Evolutionary conservation across 2,888 invertebrate genomes (phyloP), one percentile per base, ranked within the genome.

Genomic region (Trichopria drosophilae): DNA sequence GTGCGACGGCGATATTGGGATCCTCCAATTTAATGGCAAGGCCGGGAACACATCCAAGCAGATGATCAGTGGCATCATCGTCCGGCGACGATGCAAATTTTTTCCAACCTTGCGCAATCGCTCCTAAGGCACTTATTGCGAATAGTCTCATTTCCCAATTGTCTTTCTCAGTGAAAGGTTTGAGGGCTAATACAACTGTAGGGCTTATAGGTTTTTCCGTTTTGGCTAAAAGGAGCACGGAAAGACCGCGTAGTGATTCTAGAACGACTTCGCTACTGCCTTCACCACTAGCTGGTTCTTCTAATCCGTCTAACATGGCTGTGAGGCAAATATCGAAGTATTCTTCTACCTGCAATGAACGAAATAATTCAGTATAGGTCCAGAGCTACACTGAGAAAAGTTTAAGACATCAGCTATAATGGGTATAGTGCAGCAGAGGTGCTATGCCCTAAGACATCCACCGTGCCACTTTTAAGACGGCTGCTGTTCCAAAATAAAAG

Each of bases 151-250:
- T 69, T 46, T 73, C 68, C 63, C 63, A 65, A 43, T 71, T 68
- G 39, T 72, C 71, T 40, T 71, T 72, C 42, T 73, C 73, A 6
- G 71, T 56, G 31, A 72, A 73, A 3, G 73, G 71, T 28, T 71
- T 73, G n/a, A 73, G 55, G 0, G 71, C 65, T 4, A 73, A 46
- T 4, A 73, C 63, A 3, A 73, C 63, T 6, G 68, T 59, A 0
- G 72, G 72, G 40, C 67, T 73, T 6, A 71, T 62, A 1, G 69
- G 65, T 9, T 52, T 63, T 37, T 62, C 61, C 0, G 62, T 65
- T 37, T 65, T 63, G 10, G 62, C 59, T 3, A 69, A 65, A 3
- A 73, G 40, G 3, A 73, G 44, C 7, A 68, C 51, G 2, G 70
- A 61, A 15, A 73, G 61, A 0, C 73, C 72, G 6, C 65, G 62